Evolutionary conservation across 2,888 invertebrate species (phyloP).

Genomic region (Chalcis sispes): DNA sequence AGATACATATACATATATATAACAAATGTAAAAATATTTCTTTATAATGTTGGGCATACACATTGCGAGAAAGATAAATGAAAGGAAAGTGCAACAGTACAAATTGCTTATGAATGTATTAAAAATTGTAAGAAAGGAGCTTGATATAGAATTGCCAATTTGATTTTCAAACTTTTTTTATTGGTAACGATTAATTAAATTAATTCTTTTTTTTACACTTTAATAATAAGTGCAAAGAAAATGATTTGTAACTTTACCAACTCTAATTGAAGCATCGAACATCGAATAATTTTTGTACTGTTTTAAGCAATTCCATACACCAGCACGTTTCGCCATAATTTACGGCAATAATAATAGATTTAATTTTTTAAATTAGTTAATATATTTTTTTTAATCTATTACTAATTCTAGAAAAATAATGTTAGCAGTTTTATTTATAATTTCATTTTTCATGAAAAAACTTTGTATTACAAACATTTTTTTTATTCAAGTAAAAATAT

Average conservation of each 20-base stretch:
- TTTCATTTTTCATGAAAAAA: slow-evolving; percentile 61
- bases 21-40: slow-evolving; percentile 51
- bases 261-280: slow-evolving; percentile 14
- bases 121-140: background rate
- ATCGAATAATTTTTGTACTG: slow-evolving; percentile 13
- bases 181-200: background rate
- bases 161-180: background rate
- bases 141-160: slow-evolving; percentile 1
- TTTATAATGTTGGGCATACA: slow-evolving; percentile 22
- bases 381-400: slow-evolving; percentile 40
- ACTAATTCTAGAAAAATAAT: slow-evolving; percentile 72
- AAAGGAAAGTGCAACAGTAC: slow-evolving; percentile 21
- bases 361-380: slow-evolving; percentile 32
- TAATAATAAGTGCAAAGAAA: background rate
- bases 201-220: background rate
- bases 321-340: slow-evolving; percentile 67
- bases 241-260: slow-evolving; percentile 2
- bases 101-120: background rate
- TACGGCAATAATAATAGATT: slow-evolving; percentile 65
- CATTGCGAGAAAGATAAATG: slow-evolving; percentile 39
- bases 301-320: slow-evolving; percentile 34
- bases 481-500: slow-evolving; percentile 71
- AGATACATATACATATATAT: slow-evolving; percentile 51
- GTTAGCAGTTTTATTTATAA: slow-evolving; percentile 37
- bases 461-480: slow-evolving; percentile 64